A percentile compares a stretch with the other conserved stretches of the same genome.
phyloP scores from a whole-genome alignment of 1,140 invertebrate species.

The Sycophaga agraensis region DNA sequence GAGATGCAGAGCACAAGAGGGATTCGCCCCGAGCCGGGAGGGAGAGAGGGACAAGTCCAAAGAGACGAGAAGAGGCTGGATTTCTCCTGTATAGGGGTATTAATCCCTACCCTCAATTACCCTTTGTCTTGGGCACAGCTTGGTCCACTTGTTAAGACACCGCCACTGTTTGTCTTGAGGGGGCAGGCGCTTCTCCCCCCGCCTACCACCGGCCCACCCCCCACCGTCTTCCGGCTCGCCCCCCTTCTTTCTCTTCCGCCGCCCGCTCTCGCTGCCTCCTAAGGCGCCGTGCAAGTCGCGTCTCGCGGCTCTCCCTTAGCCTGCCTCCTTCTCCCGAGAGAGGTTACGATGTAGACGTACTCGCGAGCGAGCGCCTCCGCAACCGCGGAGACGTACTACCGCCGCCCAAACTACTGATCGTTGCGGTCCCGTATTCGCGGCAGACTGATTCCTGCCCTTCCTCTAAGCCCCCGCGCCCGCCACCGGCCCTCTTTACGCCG shows the following conservation, averaged over 20 bases:
- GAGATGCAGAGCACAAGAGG: constrained; percentile 17
- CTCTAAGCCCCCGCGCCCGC: background rate
- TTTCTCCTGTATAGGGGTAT: constrained; percentile 59
- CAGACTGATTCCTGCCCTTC: background rate
- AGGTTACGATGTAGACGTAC: too few relatives aligned
- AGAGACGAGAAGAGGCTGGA: constrained; percentile 42
- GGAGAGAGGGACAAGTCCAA: constrained; percentile 28
- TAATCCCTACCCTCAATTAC: constrained; percentile 61
- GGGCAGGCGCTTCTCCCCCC: constrained; percentile 31
- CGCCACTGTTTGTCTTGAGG: constrained; percentile 60
- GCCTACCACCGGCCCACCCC: background rate
- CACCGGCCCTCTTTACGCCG: too few relatives aligned
- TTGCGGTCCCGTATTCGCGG: constrained; percentile 53
- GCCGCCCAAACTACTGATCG: constrained; percentile 53
- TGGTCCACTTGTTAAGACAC: constrained; percentile 61
- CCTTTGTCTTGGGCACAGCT: constrained; percentile 60
- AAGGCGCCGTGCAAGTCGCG: background rate
- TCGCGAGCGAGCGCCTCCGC: constrained; percentile 50
- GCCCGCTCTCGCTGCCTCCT: background rate
- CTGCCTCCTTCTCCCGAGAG: background rate
- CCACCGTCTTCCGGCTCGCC: background rate
- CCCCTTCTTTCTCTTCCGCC: constrained; percentile 1
- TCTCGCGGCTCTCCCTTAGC: constrained; percentile 1
- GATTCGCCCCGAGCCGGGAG: background rate
- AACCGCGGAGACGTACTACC: constrained; percentile 56